These are phyloP conservation scores for Crotalus helleri DNA, from an alignment of 2,113 vertebrate species.

Conservation along the genomic window DNA sequence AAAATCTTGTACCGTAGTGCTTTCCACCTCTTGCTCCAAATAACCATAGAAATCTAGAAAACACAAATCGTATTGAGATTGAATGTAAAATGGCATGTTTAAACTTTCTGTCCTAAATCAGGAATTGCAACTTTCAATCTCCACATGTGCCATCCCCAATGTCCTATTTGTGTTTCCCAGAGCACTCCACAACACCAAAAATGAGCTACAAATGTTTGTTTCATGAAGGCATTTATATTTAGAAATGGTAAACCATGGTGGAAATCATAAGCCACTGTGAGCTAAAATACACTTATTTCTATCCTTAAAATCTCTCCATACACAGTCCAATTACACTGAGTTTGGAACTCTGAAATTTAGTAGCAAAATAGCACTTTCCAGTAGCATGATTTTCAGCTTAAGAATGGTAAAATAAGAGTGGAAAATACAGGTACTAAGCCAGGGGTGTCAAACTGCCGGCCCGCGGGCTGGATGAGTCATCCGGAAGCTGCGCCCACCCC, in stretches of 20 bases:
- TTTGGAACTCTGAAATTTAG: not conserved
- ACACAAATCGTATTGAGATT: slow-evolving; percentile 40
- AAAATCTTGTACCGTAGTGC: slow-evolving; percentile 73
- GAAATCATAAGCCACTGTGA: not conserved
- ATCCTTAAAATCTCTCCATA: not conserved
- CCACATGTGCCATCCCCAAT: not conserved
- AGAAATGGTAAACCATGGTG: not conserved
- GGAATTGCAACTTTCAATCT: not conserved
- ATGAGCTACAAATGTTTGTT: not conserved
- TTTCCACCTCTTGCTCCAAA: slow-evolving; percentile 82
- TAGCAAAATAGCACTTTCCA: not conserved
- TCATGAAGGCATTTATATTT: not conserved
- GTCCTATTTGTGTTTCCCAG: not conserved
- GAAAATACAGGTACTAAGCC: not conserved
- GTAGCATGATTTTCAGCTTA: not conserved
- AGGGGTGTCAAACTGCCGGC: too few relatives aligned
- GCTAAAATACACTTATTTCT: not conserved
- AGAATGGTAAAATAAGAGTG: not conserved
- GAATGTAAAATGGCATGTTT: not conserved
- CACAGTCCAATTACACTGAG: not conserved
- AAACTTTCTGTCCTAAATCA: not conserved
- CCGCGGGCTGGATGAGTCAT: too few relatives aligned
- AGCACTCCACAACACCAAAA: not conserved
- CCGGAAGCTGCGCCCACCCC: too few relatives aligned
- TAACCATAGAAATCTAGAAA: slow-evolving; percentile 80